Base-by-base conservation (phyloP, 2,113 vertebrate species). In the Odocoileus hemionus region DNA sequence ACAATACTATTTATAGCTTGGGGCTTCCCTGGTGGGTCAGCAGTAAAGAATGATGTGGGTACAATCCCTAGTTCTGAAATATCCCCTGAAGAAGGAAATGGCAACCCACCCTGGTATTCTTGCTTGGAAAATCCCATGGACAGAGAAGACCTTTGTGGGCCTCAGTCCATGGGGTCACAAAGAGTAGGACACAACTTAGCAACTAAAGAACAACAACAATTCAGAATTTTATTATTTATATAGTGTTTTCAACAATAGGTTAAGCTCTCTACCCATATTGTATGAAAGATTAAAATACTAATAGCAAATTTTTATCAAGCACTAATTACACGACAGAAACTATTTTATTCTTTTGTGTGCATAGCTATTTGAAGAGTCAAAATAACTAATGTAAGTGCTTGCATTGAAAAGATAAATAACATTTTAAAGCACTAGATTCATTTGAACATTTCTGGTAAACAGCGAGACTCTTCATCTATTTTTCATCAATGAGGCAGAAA, bases 351-450 rank as follows among this genome's bases (percentile, higher is more conserved):
- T 78, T 2, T 23, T 64, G 3, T 43, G 57, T 33, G 7, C 21
- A 79, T 74, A 61, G 0, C 74, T 86, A 86, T 39, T 57, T 36
- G 8, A 74, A 86, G 30, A 82, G 2, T 39, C 28, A 93, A 54
- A 57, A 74, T 52, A 26, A 55, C 1, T 36, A 39, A 88, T 5
- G 14, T 57, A 92, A 91, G 14, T 67, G 30, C 45, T 87, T 90
- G 0, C 13, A 64, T 1, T 70, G 67, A 88, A 96, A 36, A 55
- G 86, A 93, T 89, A 96, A 94, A n/a, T 12, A 9, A 54, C 7
- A 95, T 93, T 93, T 86, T 83, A 94, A 97, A 86, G 5, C 12
- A 93, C 39, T 45, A 57, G 5, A 57, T 83, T 96, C 30, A 79
- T 61, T 86, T 90, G 19, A 17, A 23, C 74, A 58, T 83, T 84